Evolutionary conservation across 2,113 vertebrate genomes (phyloP), one percentile per base, ranked within the genome.

Genomic region (Serinus canaria): DNA sequence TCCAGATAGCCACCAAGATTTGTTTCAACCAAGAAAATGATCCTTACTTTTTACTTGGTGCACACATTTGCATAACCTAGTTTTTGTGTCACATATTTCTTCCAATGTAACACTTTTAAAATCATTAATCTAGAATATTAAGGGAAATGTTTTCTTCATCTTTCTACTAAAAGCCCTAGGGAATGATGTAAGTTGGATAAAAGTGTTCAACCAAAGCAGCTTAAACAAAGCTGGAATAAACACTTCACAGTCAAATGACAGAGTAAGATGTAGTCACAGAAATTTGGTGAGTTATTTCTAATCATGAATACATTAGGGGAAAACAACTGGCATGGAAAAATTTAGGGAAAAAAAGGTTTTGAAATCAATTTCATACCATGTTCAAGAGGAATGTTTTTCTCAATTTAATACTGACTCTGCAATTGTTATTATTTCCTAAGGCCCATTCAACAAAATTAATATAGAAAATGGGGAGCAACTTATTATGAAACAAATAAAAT

Each of bases 221-320:
- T 86, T 87, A 89, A 73, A 89, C 68, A 91, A 80, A 94, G 50
- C 59, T 52, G 41, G 62, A 93, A 92, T 67, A 82, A 95, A 82
- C 21, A 90, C 35, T 70, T 91, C 27, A 74, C 43, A 77, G 35
- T 59, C 78, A 80, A 94, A 79, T 0, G 2, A 60, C 78, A 88
- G 50, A 88, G 35, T 47, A 73, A 91, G 46, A 80, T 6, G 37
- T 27, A 93, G 81, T n/a, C 62, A 69, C 66, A 79, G 69, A 89
- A 87, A 83, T 82, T 44, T 81, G 63, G 24, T 1, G 5, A 87
- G 35, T 83, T 95, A 90, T 77, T 95, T 92, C 66, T 74, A 69
- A 87, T 82, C 49, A 58, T 19, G 12, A 84, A 89, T 58, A 82
- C 23, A 74, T 66, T 69, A 83, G 39, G 22, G 37, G 19, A 79